Evolutionary conservation across 2,113 vertebrate genomes (phyloP).

Genomic region (Chionomys nivalis): DNA sequence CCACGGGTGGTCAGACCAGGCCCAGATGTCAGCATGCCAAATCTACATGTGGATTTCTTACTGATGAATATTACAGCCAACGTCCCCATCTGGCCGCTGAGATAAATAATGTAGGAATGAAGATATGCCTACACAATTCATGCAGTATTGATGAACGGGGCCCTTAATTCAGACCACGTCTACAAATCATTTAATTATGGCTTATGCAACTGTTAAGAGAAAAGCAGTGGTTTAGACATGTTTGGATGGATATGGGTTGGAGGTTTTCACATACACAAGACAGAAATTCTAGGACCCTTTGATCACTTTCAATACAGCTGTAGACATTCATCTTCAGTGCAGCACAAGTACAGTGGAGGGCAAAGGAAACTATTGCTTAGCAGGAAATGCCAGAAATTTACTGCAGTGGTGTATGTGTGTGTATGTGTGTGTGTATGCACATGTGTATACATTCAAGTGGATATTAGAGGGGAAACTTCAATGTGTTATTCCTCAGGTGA

Average conservation of each 20-base stretch:
- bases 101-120: conserved; percentile 72
- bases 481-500: neutral
- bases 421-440: neutral
- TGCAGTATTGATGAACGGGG: conserved; percentile 62
- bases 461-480: too few species aligned
- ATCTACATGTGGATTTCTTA: conserved; percentile 63
- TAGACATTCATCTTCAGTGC: neutral
- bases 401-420: neutral
- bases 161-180: conserved; percentile 69
- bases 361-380: neutral
- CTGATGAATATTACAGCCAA: conserved; percentile 79
- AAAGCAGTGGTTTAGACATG: conserved; percentile 57
- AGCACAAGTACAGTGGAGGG: neutral
- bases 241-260: neutral
- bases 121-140: conserved; percentile 76
- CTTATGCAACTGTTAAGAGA: conserved; percentile 57
- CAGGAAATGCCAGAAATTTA: neutral
- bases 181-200: conserved; percentile 79
- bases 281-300: neutral
- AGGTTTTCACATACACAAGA: neutral
- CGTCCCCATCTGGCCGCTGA: conserved; percentile 76
- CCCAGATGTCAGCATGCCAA: conserved; percentile 70
- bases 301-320: neutral
- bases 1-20: conserved; percentile 50
- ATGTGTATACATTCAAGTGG: neutral